phyloP scores from a whole-genome alignment of 2,797 vertebrate species.

The Aldrovandia affinis region DNA sequence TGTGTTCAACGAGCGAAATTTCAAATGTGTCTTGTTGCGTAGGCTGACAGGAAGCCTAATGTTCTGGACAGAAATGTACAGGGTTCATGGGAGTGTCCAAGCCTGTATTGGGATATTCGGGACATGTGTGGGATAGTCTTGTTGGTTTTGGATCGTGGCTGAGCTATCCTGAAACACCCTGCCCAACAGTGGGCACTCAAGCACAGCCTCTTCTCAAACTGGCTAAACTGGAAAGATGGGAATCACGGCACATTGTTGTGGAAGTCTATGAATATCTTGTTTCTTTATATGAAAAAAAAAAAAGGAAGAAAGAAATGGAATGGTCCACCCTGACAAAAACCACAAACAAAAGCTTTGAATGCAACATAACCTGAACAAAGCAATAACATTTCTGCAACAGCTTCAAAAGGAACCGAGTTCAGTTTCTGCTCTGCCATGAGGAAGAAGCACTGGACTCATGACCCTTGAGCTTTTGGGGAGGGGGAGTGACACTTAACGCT shows the following conservation, averaged over 20 bases:
- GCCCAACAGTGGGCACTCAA: background rate
- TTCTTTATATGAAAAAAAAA: background rate
- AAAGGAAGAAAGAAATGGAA: background rate
- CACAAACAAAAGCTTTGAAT: no score
- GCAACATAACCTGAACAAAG: no score
- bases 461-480: background rate
- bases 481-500: background rate
- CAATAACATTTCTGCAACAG: no score
- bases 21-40: background rate
- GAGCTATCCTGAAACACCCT: background rate
- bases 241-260: background rate
- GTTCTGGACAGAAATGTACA: background rate
- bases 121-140: background rate
- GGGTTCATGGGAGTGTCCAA: background rate
- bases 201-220: background rate
- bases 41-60: slow-evolving; percentile 8
- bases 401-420: background rate
- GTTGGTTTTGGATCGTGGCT: background rate
- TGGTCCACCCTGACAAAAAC: background rate
- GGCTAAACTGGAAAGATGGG: background rate
- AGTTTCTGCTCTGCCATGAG: background rate
- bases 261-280: background rate
- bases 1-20: slow-evolving; percentile 1
- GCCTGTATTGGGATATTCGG: background rate
- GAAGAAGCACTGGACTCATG: background rate